Conservation (phyloP, 1,140 invertebrate genomes). For the Andricus grossulariae region DNA sequence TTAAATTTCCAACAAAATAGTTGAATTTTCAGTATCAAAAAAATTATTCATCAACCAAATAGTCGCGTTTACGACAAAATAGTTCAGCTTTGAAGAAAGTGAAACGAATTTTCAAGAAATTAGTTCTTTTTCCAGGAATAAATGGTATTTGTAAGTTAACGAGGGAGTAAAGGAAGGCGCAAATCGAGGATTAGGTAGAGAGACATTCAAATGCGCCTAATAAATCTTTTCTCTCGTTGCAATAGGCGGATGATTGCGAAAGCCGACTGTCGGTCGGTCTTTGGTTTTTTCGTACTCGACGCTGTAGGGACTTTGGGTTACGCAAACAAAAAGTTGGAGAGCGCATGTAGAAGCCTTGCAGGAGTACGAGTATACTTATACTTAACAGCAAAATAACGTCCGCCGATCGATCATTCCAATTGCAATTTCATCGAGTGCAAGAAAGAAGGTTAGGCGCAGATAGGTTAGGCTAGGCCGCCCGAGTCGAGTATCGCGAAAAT, state of each 20-base stretch:
- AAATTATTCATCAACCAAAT: too few relatives aligned
- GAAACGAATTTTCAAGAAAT: too few relatives aligned
- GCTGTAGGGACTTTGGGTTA: constrained; percentile 23
- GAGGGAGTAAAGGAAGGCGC: neutral
- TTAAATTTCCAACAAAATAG: too few relatives aligned
- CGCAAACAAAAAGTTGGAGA: constrained; percentile 26
- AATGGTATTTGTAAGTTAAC: constrained; percentile 9
- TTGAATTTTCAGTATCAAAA: too few relatives aligned
- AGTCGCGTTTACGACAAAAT: too few relatives aligned
- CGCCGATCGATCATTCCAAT: constrained; percentile 52
- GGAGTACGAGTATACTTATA: neutral
- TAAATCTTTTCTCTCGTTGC: constrained; percentile 22
- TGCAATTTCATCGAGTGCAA: constrained; percentile 59
- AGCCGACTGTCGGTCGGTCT: neutral
- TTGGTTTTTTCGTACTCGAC: constrained; percentile 4
- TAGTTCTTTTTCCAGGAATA: neutral
- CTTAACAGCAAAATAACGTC: neutral
- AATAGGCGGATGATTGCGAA: constrained; percentile 17
- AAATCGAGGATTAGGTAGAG: constrained; percentile 12
- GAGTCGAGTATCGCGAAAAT: constrained; percentile 65
- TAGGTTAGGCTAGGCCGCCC: constrained; percentile 59
- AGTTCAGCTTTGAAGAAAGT: too few relatives aligned
- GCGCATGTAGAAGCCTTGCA: constrained; percentile 25
- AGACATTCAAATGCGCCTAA: constrained; percentile 24
- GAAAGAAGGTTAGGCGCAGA: constrained; percentile 62